Base-by-base conservation (phyloP, 2,797 vertebrate species). In the Zonotrichia albicollis region DNA sequence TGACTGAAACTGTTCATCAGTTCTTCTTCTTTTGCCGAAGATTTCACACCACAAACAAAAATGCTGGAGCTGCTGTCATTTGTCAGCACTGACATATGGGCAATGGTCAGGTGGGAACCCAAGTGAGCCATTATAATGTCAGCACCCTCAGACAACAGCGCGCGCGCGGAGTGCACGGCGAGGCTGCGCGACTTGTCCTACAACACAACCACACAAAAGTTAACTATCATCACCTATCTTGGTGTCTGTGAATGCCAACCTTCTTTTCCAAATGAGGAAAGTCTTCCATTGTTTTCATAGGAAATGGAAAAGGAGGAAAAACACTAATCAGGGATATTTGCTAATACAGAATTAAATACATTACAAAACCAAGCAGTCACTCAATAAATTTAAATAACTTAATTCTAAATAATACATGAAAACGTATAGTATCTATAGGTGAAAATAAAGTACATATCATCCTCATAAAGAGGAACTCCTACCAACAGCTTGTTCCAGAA, bases 171-270 rank as follows among this genome's bases (percentile, higher is more conserved):
- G 60, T 98, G 98, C 5, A 98, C 98, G 60, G 98, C 98, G 25
- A 99, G 94, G 90, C 98, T 98, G 96, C 99, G 98, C 58, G 98
- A 98, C 95, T 99, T 99, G 92, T 99, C 99, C 99, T 99, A 50
- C 6, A 89, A 96, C 88, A 93, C n/a, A 97, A 89, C 5, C 21
- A 61, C 57, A 85, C 2, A 89, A 51, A 84, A 67, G 78, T 45
- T 32, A 71, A 60, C 16, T 25, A 23, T 6, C 2, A 50, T 13
- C 61, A 73, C 30, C 10, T 81, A 2, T 9, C 61, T 50, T 27
- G 7, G 9, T 36, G 81, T 51, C 65, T 72, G 0, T 25, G 32
- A 73, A 51, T 70, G 77, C 11, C 60, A 83, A 30, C 17, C 10
- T 75, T 66, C 38, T 65, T 67, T 57, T 65, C 54, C 72, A 57